Percentiles rank a stretch among this genome's conserved stretches.
These are phyloP conservation scores for Syngnathus floridae DNA, from an alignment of 2,113 vertebrate species.

Conservation along the genomic window DNA sequence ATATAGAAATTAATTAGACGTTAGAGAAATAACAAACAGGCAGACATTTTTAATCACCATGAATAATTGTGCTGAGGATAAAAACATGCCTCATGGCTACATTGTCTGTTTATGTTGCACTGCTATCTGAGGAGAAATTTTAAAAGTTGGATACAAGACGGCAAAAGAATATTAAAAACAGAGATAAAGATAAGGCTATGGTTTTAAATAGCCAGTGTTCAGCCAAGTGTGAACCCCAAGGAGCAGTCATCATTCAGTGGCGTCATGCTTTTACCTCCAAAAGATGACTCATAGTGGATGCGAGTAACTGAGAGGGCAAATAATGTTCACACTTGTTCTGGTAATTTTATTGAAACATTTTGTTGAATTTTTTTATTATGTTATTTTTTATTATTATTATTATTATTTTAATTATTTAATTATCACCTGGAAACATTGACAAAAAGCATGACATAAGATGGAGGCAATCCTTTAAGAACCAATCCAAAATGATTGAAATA, in stretches of 20 bases:
- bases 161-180: slow-evolving; percentile 8
- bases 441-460: too few relatives aligned
- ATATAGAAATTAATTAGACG: not conserved
- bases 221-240: slow-evolving; percentile 24
- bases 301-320: slow-evolving; percentile 37
- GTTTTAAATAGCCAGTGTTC: slow-evolving; percentile 29
- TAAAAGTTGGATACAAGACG: slow-evolving; percentile 7
- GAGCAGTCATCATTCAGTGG: slow-evolving; percentile 25
- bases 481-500: too few relatives aligned
- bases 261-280: slow-evolving; percentile 32
- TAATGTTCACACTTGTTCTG: slow-evolving; percentile 43
- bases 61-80: not conserved
- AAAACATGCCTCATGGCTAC: not conserved
- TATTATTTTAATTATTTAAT: too few relatives aligned
- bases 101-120: not conserved
- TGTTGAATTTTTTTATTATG: too few relatives aligned
- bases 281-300: slow-evolving; percentile 46
- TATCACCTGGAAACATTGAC: too few relatives aligned
- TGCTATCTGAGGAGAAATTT: not conserved
- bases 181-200: slow-evolving; percentile 20
- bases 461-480: too few relatives aligned
- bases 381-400: too few relatives aligned
- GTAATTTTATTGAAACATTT: not conserved
- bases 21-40: not conserved
- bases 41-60: not conserved